Evolutionary conservation across 2,797 vertebrate genomes (phyloP).

Genomic region (Anisognathus igniventris): DNA sequence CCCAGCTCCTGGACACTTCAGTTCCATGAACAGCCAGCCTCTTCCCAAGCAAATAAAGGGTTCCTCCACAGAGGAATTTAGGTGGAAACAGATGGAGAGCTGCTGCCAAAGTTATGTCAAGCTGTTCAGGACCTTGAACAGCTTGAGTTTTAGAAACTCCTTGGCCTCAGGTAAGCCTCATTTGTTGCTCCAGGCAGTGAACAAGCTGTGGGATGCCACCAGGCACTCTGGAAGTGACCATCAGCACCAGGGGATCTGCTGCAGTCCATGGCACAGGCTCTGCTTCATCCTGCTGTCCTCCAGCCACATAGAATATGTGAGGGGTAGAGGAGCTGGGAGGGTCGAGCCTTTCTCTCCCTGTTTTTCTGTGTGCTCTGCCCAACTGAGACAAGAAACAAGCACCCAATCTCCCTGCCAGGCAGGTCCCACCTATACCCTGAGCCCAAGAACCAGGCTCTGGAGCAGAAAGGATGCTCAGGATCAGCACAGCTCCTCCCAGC

Average conservation of each 20-base stretch:
- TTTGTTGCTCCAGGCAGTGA: neutral
- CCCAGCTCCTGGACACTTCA: neutral
- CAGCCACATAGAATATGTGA: accelerated
- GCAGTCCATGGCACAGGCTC: neutral
- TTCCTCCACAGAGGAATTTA: neutral
- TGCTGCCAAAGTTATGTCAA: neutral
- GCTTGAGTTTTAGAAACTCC: neutral
- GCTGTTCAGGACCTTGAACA: neutral
- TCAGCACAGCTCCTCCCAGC: neutral
- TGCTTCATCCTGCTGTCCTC: neutral
- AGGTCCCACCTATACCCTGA: neutral
- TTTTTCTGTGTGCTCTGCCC: neutral
- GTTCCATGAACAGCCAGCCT: neutral
- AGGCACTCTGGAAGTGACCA: neutral
- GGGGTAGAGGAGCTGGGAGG: accelerated
- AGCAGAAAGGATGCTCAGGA: neutral
- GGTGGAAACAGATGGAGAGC: neutral
- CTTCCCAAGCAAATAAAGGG: neutral
- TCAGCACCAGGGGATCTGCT: neutral
- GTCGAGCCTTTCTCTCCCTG: neutral
- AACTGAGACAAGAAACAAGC: accelerated
- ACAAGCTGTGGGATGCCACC: neutral
- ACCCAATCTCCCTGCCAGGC: neutral
- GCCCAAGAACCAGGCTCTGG: neutral
- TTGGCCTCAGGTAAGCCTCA: neutral